These are phyloP conservation scores for Ptychobarbus kaznakovi DNA, from an alignment of 2,797 vertebrate species.

Conservation along the genomic window DNA sequence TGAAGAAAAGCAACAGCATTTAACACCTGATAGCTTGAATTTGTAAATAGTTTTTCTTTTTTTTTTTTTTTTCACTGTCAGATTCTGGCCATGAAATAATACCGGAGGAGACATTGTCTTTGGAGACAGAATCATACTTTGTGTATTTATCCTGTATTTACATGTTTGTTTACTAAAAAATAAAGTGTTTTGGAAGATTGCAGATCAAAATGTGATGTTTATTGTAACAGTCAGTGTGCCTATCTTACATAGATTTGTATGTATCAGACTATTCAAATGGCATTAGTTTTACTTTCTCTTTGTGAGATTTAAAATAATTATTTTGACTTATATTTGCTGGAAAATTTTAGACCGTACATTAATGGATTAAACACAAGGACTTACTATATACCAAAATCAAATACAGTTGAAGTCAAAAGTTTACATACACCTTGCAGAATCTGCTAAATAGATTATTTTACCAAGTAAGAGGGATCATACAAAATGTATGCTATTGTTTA, in stretches of 20 bases:
- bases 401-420: too few relatives aligned
- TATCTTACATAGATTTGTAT: not conserved
- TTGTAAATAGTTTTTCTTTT: constrained; percentile 12
- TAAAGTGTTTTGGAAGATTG: constrained; percentile 7
- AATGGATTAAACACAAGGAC: too few relatives aligned
- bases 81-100: not conserved
- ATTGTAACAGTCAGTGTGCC: not conserved
- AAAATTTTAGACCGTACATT: not conserved
- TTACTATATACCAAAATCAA: not conserved
- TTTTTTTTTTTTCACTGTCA: not conserved
- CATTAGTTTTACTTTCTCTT: not conserved
- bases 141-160: constrained; percentile 41
- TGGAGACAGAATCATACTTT: not conserved
- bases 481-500: too few relatives aligned
- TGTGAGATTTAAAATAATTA: not conserved
- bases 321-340: not conserved
- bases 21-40: not conserved
- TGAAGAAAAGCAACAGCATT: constrained; percentile 47
- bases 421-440: too few relatives aligned
- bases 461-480: too few relatives aligned
- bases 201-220: not conserved
- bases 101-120: not conserved
- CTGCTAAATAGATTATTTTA: too few relatives aligned
- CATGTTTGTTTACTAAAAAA: constrained; percentile 31
- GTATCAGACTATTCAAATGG: not conserved